Percentiles rank a stretch among this genome's conserved stretches.
Evolutionary conservation across 2,113 vertebrate species (phyloP).

Genomic region (Ramphastos sulfuratus): DNA sequence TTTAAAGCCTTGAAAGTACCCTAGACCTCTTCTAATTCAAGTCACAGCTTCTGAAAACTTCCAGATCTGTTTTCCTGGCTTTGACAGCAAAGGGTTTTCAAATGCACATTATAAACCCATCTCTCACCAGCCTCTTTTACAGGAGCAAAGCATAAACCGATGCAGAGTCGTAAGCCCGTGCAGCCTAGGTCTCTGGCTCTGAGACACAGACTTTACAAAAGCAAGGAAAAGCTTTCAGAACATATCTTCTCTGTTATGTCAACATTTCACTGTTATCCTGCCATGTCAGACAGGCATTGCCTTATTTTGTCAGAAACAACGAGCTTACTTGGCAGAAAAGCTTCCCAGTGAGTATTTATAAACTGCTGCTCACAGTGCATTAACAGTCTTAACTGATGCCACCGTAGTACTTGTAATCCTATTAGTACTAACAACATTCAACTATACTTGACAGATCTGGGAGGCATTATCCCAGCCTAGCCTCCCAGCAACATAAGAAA

Average conservation of each 20-base stretch:
- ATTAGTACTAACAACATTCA: neutral
- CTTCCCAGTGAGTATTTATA: neutral
- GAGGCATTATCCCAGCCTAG: neutral
- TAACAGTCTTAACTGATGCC: neutral
- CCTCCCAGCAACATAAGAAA: neutral
- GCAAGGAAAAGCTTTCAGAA: neutral
- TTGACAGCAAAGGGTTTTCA: neutral
- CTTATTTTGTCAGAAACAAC: neutral
- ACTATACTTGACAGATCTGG: neutral
- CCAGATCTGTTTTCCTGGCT: neutral
- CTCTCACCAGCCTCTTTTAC: neutral
- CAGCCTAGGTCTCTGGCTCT: neutral
- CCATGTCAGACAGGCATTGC: neutral
- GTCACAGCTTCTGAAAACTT: neutral
- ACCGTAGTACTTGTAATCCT: neutral
- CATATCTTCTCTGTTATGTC: neutral
- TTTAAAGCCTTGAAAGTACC: neutral
- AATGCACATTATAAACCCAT: neutral
- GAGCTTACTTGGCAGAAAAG: neutral
- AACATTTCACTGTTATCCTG: neutral
- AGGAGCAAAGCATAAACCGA: neutral
- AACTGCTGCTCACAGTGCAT: neutral
- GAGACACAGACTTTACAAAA: neutral
- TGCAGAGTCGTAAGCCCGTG: neutral
- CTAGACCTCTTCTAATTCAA: neutral